Conservation (phyloP, 2,888 invertebrate genomes). For the Platycheirus albimanus region DNA sequence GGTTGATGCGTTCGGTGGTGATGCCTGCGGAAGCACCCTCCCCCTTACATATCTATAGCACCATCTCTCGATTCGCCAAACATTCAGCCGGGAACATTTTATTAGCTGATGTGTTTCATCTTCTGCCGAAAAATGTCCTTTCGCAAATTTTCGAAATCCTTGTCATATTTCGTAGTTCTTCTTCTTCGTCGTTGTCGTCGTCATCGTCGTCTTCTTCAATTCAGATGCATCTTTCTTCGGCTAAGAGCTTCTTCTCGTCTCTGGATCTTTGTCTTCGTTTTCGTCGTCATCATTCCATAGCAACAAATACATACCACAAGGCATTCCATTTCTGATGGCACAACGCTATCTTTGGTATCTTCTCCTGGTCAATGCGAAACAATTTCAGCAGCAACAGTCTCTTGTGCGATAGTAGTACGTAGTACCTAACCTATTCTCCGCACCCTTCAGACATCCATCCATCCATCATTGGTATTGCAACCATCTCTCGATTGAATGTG, state of each 20-base stretch:
- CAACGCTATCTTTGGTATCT: constrained; percentile 65
- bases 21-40: background rate
- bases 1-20: constrained; percentile 11
- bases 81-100: constrained; percentile 42
- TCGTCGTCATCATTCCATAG: constrained; percentile 49
- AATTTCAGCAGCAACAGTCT: constrained; percentile 63
- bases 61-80: constrained; percentile 38
- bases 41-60: constrained; percentile 40
- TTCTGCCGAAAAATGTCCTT: constrained; percentile 69
- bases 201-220: background rate
- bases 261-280: constrained; percentile 17
- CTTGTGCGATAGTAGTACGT: constrained; percentile 36
- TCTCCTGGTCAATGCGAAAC: constrained; percentile 56
- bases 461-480: background rate
- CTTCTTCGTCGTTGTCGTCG: constrained; percentile 34
- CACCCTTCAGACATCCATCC: background rate
- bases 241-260: background rate
- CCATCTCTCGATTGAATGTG: constrained; percentile 54
- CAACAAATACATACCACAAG: constrained; percentile 55
- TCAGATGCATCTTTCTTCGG: constrained; percentile 7
- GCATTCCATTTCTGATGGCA: constrained; percentile 65
- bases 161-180: constrained; percentile 71
- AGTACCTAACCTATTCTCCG: too few relatives aligned
- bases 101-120: constrained; percentile 62
- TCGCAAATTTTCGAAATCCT: constrained; percentile 72